phyloP scores from a whole-genome alignment of 2,888 invertebrate species.

The Graphium colonna region DNA sequence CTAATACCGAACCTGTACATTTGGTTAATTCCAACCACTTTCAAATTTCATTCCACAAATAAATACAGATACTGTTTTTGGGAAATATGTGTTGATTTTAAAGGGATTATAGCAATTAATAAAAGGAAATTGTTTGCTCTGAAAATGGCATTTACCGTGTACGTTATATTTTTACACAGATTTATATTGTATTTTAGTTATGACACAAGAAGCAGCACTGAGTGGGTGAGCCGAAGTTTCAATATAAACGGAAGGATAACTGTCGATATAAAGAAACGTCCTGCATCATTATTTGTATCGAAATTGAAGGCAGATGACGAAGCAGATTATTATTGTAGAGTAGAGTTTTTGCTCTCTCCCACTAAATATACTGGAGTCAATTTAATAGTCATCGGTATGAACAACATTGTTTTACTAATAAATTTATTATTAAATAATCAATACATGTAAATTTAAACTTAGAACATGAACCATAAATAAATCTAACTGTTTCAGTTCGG shows the following conservation, averaged over 20 bases:
- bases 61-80: no score
- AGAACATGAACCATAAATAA: no score
- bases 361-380: no score
- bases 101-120: no score
- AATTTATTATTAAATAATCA: neutral
- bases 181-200: conserved; percentile 45
- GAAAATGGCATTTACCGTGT: no score
- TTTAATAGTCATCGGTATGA: conserved; percentile 59
- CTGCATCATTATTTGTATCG: conserved; percentile 52
- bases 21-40: no score
- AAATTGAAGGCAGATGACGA: conserved; percentile 61
- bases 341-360: no score
- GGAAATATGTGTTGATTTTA: no score
- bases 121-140: no score
- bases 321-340: conserved; percentile 79
- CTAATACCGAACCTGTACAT: no score
- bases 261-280: conserved; percentile 39
- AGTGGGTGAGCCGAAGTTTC: conserved; percentile 71
- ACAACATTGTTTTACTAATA: neutral
- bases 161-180: neutral
- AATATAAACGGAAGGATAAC: no score
- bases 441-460: neutral
- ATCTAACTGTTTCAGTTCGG: conserved; percentile 61
- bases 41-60: no score
- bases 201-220: conserved; percentile 56